phyloP scores from a whole-genome alignment of 2,888 invertebrate species.

The Pogonocherus hispidulus region DNA sequence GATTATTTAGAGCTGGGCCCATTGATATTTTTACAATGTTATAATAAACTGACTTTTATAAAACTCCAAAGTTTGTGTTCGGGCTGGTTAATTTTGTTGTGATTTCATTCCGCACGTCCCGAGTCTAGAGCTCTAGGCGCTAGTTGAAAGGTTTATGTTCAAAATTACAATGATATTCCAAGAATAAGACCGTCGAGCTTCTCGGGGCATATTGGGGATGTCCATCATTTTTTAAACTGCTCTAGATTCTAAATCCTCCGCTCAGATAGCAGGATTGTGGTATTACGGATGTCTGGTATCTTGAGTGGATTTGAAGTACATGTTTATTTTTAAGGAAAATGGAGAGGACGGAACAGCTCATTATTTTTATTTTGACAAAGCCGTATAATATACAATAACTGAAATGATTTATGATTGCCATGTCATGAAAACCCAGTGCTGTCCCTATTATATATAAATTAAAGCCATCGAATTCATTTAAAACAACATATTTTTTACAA shows the following conservation, averaged over 20 bases:
- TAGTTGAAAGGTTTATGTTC: slow-evolving; percentile 12
- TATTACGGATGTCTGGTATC: slow-evolving; percentile 23
- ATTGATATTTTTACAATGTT: too few relatives aligned
- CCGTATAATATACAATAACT: neutral
- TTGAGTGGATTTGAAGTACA: slow-evolving; percentile 25
- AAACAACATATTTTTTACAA: too few relatives aligned
- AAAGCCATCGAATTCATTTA: too few relatives aligned
- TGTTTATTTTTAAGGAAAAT: slow-evolving; percentile 16
- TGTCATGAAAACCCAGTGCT: neutral
- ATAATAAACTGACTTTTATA: neutral
- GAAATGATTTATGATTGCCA: slow-evolving; percentile 8
- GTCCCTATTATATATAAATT: too few relatives aligned
- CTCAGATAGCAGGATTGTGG: slow-evolving; percentile 13
- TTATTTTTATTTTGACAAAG: slow-evolving; percentile 26
- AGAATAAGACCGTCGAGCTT: slow-evolving; percentile 6
- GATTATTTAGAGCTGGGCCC: too few relatives aligned
- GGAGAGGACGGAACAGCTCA: slow-evolving; percentile 1
- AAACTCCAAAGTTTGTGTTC: neutral
- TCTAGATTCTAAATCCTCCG: slow-evolving; percentile 29
- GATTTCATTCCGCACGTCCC: neutral
- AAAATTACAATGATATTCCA: slow-evolving; percentile 17
- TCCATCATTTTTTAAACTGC: slow-evolving; percentile 27
- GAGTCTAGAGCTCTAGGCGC: neutral
- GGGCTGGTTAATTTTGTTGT: neutral
- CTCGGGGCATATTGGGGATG: slow-evolving; percentile 23